Percentiles rank a stretch among this genome's conserved stretches.
Evolutionary conservation across 2,113 vertebrate species (phyloP).

Genomic region (Carassius gibelio): DNA sequence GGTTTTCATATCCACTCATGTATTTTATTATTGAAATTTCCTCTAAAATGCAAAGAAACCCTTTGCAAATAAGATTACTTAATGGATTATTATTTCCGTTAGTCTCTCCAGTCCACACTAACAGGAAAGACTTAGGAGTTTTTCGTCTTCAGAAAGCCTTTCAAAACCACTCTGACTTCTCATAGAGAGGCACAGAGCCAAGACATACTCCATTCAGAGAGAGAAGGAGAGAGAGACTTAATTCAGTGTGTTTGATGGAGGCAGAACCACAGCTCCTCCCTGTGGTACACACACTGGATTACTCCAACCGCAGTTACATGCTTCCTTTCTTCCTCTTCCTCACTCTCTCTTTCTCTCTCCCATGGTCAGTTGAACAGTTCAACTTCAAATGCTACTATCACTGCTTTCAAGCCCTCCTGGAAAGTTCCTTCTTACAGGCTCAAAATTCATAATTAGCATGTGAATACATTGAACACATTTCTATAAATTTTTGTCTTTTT

Average conservation of each 20-base stretch:
- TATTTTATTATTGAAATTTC: not conserved
- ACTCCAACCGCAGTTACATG: slow-evolving; percentile 59
- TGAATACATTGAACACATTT: not conserved
- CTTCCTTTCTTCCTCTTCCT: not conserved
- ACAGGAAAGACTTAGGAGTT: slow-evolving; percentile 4
- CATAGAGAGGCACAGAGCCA: slow-evolving; percentile 12
- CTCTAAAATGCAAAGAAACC: not conserved
- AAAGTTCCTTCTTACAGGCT: not conserved
- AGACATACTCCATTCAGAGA: slow-evolving; percentile 29
- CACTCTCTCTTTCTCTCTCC: not conserved
- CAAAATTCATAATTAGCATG: not conserved
- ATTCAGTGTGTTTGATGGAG: slow-evolving; percentile 59
- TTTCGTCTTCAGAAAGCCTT: slow-evolving; percentile 12
- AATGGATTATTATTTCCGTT: not conserved
- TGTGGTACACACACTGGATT: slow-evolving; percentile 78
- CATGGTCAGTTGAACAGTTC: not conserved
- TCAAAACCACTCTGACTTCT: slow-evolving; percentile 17
- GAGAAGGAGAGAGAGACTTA: slow-evolving; percentile 34
- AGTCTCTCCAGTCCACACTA: not conserved
- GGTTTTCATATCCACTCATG: not conserved
- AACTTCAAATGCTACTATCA: not conserved
- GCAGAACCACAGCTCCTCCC: slow-evolving; percentile 88
- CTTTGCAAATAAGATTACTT: not conserved
- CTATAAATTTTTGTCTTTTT: not conserved
- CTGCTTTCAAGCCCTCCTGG: not conserved